Evolutionary conservation across 2,113 vertebrate genomes (phyloP), one percentile per base, ranked within the genome.

Genomic region (Siniperca knerii): DNA sequence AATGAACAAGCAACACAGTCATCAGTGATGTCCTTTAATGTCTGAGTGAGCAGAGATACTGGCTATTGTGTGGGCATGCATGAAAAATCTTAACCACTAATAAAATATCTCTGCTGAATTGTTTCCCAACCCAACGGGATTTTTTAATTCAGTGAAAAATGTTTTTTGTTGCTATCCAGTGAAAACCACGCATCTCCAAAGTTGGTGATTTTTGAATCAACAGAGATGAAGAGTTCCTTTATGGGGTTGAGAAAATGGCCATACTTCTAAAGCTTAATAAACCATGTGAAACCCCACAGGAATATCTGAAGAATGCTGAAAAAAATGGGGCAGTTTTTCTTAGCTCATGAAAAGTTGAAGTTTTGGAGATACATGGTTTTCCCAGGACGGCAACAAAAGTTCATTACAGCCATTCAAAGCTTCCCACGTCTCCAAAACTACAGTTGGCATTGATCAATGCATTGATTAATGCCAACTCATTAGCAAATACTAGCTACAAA

Each of bases 401-500:
- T 44, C 16, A 35, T 67, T 71, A 13, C 35, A 54, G 44, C 52
- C 25, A 18, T 55, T 72, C 29, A 73, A 67, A 66, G 21, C 44
- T 3, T 40, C 42, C 29, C 50, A 64, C 16, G 42, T 61, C 61
- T 62, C 61, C 48, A 65, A 75, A 54, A 42, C 23, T 40, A 67
- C 37, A 7, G 40, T 8, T 52, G 64, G 44, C 52, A 2, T 12
- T 84, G 54, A 77, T 69, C 68, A 55, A 75, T 75, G 33, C 52
- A 2, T 12, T 84, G 54, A 77, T 69, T 73, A 55, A 75, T 75
- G 33, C 33, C 42, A n/a, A 18, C 55, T 82, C 75, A 74, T 69
- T 77, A 86, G 60, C 57, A 65, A 81, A 77, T 69, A 52, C 35
- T 6, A 40, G 84, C 69, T 46, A 52, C 74, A 71, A 76, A 81